Evolutionary conservation across 2,797 vertebrate species (phyloP), one percentile per base, ranked within the genome.

Genomic region (Gadopsis marmoratus): DNA sequence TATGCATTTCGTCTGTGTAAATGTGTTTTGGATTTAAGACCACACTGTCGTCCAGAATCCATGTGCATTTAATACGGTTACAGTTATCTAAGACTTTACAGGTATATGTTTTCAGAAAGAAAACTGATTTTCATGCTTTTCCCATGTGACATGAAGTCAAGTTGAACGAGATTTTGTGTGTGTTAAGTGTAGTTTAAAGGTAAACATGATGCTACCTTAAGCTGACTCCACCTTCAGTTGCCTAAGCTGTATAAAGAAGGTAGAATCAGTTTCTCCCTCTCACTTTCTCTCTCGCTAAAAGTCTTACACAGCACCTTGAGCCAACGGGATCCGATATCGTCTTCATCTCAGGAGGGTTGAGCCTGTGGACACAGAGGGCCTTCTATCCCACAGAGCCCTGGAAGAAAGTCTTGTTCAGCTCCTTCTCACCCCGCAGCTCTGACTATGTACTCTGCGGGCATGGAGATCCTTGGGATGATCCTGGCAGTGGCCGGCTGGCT

Each of bases 201-300:
- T 90, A 86, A 90, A 93, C 72, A 85, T 60, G 90, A 95, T 91
- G 89, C 91, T 89, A 92, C 88, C 78, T 86, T 81, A 66, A 79
- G 64, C 84, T 95, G 95, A 95, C 95, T 96, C 95, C 95, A 95
- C 95, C 95, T 96, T 96, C 95, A 85, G 68, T 85, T 76, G 81
- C 91, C 92, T 90, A 89, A 90, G 89, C 92, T 86, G 72, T 94
- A 95, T 95, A 96, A 96, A 95, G 92, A 94, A 94, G 93, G 88
- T 92, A 91, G 85, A 94, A 93, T 92, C 84, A 55, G 73, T 89
- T 93, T 93, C 91, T 85, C 87, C 85, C 91, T 91, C 87, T 82
- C 82, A 70, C 84, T 83, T 83, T 82, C 86, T 87, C 87, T 68
- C 90, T 75, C 83, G 29, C 86, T 87, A 84, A 90, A 90, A 88